Evolutionary conservation across 2,888 invertebrate species (phyloP).

Genomic region (Sminthurides aquaticus): DNA sequence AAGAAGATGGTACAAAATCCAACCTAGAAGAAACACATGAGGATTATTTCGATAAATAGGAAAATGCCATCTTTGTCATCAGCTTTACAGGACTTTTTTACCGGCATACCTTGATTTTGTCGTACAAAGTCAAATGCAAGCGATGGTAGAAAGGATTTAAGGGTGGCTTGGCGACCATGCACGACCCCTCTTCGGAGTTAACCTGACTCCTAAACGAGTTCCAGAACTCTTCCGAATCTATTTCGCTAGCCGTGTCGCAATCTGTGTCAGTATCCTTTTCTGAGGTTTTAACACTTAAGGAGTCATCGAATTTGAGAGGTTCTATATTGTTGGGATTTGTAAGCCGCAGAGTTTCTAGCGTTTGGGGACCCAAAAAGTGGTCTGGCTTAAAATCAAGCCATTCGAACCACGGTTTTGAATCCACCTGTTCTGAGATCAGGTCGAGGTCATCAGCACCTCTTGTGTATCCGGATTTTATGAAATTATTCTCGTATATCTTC

Average conservation of each 20-base stretch:
- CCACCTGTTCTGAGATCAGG: conserved; percentile 16
- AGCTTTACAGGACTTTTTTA: not conserved
- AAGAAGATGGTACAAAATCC: conserved; percentile 75
- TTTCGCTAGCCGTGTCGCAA: conserved; percentile 4
- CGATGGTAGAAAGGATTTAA: conserved; percentile 26
- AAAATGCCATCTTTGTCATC: not conserved
- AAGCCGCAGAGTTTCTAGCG: conserved; percentile 17
- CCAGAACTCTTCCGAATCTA: conserved; percentile 32
- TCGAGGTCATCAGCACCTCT: not conserved
- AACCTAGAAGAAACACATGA: conserved; percentile 57
- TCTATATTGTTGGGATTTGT: conserved; percentile 17
- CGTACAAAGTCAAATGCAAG: conserved; percentile 12
- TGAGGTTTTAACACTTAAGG: conserved; percentile 11
- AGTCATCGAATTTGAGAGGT: conserved; percentile 18
- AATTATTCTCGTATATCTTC: conserved; percentile 39
- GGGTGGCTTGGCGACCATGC: conserved; percentile 4
- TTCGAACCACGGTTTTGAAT: conserved; percentile 20
- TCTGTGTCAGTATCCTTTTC: conserved; percentile 6
- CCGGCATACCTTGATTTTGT: conserved; percentile 28
- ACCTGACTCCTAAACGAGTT: conserved; percentile 22
- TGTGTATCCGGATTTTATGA: conserved; percentile 18
- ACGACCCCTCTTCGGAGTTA: not conserved
- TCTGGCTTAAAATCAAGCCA: conserved; percentile 21
- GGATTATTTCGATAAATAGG: not conserved
- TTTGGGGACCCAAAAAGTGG: conserved; percentile 16